Percentiles rank a stretch among this genome's conserved stretches.
Evolutionary conservation across 2,113 vertebrate genomes (phyloP).

Genomic region (Alouatta palliata): DNA sequence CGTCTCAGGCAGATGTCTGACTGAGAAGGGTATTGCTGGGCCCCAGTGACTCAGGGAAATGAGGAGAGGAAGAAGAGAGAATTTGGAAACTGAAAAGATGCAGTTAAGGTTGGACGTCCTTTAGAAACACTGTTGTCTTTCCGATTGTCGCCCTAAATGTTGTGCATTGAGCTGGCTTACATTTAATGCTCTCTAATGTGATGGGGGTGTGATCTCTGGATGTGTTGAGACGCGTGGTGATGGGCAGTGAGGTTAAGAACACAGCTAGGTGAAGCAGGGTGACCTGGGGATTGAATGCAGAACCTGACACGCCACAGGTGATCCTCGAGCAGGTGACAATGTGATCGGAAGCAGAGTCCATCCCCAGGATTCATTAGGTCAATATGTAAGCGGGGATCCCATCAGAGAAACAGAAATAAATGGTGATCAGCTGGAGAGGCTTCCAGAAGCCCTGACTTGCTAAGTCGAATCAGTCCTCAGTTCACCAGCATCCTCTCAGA

Average conservation of each 20-base stretch:
- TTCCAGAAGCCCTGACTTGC: rapidly evolving
- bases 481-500: rapidly evolving
- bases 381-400: rapidly evolving
- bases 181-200: rapidly evolving
- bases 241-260: no score
- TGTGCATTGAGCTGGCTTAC: rapidly evolving
- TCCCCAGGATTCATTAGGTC: rapidly evolving
- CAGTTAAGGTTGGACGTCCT: no score
- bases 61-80: slow-evolving; percentile 47
- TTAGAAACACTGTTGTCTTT: rapidly evolving
- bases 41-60: slow-evolving; percentile 43
- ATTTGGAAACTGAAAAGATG: slow-evolving; percentile 25
- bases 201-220: rapidly evolving
- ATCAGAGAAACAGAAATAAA: not conserved
- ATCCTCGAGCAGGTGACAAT: not conserved
- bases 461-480: rapidly evolving
- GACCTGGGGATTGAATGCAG: rapidly evolving
- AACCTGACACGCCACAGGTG: rapidly evolving
- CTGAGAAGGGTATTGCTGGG: not conserved
- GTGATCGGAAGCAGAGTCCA: rapidly evolving
- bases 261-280: no score
- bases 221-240: rapidly evolving
- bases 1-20: slow-evolving; percentile 13
- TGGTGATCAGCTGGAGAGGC: rapidly evolving
- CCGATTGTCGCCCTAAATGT: rapidly evolving